A percentile compares a stretch with the other conserved stretches of the same genome.
Evolutionary conservation across 2,888 invertebrate species (phyloP).

Genomic region (Agonopterix heracliana): DNA sequence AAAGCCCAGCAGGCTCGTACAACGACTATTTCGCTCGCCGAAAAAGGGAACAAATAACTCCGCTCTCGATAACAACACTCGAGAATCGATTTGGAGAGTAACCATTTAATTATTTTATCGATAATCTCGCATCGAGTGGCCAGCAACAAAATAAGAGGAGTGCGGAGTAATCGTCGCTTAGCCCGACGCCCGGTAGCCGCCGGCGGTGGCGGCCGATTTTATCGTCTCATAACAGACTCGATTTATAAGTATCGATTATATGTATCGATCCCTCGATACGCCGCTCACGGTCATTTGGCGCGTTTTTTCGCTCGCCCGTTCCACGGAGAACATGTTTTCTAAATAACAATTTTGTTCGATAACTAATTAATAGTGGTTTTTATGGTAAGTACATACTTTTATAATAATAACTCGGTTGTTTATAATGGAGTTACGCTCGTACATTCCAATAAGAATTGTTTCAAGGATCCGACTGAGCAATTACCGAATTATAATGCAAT

Average conservation of each 20-base stretch:
- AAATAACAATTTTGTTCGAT: slow-evolving; percentile 25
- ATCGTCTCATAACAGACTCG: slow-evolving; percentile 74
- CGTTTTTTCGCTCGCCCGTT: slow-evolving; percentile 46
- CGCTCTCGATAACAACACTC: slow-evolving; percentile 71
- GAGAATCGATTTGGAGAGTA: slow-evolving; percentile 75
- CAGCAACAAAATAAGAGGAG: slow-evolving; percentile 63
- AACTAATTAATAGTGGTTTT: slow-evolving; percentile 36
- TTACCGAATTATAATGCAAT: too few relatives aligned
- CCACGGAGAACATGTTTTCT: slow-evolving; percentile 30
- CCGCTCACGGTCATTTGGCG: slow-evolving; percentile 65
- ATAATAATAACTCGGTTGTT: slow-evolving; percentile 20
- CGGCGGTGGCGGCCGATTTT: slow-evolving; percentile 68
- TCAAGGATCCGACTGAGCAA: not conserved
- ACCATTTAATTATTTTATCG: slow-evolving; percentile 77
- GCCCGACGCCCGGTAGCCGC: slow-evolving; percentile 72
- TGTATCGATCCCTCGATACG: slow-evolving; percentile 64
- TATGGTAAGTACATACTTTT: slow-evolving; percentile 20
- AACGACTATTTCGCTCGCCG: slow-evolving; percentile 40
- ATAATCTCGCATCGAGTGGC: slow-evolving; percentile 69
- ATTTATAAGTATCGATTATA: slow-evolving; percentile 76
- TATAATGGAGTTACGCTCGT: slow-evolving; percentile 15
- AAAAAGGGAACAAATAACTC: slow-evolving; percentile 68
- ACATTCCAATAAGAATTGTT: slow-evolving; percentile 8
- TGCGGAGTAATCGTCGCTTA: slow-evolving; percentile 71
- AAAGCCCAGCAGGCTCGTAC: not conserved